phyloP scores from a whole-genome alignment of 1,140 invertebrate species.

The Rhizoglyphus robini region DNA sequence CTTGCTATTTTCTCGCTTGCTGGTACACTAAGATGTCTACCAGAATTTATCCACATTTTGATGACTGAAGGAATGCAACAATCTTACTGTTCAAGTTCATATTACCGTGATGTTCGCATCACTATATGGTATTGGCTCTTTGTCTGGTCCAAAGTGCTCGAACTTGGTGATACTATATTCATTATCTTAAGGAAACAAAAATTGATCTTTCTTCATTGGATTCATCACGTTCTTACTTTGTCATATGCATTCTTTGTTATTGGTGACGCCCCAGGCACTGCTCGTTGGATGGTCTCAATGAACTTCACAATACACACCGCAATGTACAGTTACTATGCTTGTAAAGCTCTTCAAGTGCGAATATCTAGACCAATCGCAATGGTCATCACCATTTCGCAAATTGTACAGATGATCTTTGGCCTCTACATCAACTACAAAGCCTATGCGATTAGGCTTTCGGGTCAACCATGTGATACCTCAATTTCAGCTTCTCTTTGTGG shows the following conservation, averaged over 20 bases:
- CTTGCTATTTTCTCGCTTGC: constrained; percentile 66
- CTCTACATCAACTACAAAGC: constrained; percentile 65
- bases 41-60: constrained; percentile 70
- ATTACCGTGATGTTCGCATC: constrained; percentile 68
- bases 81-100: constrained; percentile 80
- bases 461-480: constrained; percentile 10
- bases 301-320: constrained; percentile 89
- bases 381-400: constrained; percentile 78
- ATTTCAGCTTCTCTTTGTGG: background rate
- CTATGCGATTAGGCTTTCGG: background rate
- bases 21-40: constrained; percentile 66
- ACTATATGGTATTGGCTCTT: constrained; percentile 94
- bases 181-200: constrained; percentile 41
- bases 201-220: constrained; percentile 47
- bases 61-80: constrained; percentile 75
- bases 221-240: constrained; percentile 43
- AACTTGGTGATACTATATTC: constrained; percentile 44
- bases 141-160: constrained; percentile 66
- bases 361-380: constrained; percentile 73
- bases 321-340: constrained; percentile 94
- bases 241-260: constrained; percentile 61
- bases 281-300: constrained; percentile 95
- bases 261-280: constrained; percentile 88
- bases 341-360: constrained; percentile 69
- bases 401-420: constrained; percentile 88